phyloP scores from a whole-genome alignment of 2,113 vertebrate species.

The Oreocharis arfaki region DNA sequence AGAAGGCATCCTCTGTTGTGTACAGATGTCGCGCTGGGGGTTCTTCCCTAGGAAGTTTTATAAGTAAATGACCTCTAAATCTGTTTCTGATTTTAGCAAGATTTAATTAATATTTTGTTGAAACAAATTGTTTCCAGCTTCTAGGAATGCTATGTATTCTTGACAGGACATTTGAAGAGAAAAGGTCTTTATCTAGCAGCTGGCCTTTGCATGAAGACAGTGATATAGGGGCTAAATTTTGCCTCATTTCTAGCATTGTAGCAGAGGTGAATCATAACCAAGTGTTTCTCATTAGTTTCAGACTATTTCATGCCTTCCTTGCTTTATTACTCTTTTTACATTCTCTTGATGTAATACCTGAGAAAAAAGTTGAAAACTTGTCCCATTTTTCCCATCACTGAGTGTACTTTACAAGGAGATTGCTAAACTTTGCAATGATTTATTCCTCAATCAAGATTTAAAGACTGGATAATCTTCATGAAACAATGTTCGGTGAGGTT shows the following conservation, averaged over 20 bases:
- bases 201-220: not conserved
- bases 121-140: not conserved
- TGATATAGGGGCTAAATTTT: not conserved
- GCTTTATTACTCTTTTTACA: slow-evolving; percentile 16
- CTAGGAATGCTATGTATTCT: not conserved
- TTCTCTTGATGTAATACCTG: slow-evolving; percentile 21
- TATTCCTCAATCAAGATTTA: slow-evolving; percentile 44
- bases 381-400: not conserved
- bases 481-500: not conserved
- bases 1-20: not conserved
- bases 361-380: not conserved
- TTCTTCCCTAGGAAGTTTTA: not conserved
- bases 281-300: not conserved
- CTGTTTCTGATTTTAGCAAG: not conserved
- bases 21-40: not conserved
- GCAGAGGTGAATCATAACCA: not conserved
- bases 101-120: not conserved
- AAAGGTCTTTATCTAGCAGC: not conserved
- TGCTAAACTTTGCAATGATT: slow-evolving; percentile 28
- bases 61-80: not conserved
- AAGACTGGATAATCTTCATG: slow-evolving; percentile 12
- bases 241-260: not conserved
- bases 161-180: not conserved
- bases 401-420: slow-evolving; percentile 31
- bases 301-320: slow-evolving; percentile 11